These are phyloP conservation scores for Chloebia gouldiae DNA, from an alignment of 2,113 vertebrate genomes.

Conservation along the genomic window DNA sequence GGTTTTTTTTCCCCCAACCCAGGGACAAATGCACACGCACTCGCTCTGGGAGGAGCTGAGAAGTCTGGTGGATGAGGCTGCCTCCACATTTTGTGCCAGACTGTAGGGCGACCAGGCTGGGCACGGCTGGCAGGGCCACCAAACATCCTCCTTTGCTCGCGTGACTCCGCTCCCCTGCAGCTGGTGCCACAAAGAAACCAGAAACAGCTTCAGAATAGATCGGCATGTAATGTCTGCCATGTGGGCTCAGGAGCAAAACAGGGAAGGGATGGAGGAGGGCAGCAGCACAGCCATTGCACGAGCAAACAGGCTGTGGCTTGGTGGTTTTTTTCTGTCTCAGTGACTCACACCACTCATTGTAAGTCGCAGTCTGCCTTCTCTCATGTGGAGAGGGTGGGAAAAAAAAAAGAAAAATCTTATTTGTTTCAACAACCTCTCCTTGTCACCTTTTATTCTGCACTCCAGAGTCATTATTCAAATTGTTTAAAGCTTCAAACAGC, in stretches of 20 bases:
- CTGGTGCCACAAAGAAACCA: slow-evolving; percentile 11
- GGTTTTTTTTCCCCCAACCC: rapidly evolving
- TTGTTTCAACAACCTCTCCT: not conserved
- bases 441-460: not conserved
- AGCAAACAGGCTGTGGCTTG: not conserved
- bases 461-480: not conserved
- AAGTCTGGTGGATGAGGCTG: not conserved
- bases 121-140: not conserved
- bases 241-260: not conserved
- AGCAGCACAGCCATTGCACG: not conserved
- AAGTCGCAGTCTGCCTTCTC: not conserved
- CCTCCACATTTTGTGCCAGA: not conserved
- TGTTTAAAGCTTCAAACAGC: not conserved
- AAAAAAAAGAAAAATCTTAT: not conserved
- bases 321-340: not conserved
- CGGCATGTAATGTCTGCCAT: not conserved
- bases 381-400: not conserved
- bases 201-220: slow-evolving; percentile 19
- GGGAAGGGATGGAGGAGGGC: slow-evolving; percentile 14
- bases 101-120: not conserved
- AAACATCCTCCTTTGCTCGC: not conserved
- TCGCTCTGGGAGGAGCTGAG: not conserved
- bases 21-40: not conserved
- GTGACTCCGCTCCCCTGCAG: not conserved
- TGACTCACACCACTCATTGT: not conserved